Evolutionary conservation across 2,888 invertebrate genomes (phyloP).

Genomic region (Stenotaenia linearis): DNA sequence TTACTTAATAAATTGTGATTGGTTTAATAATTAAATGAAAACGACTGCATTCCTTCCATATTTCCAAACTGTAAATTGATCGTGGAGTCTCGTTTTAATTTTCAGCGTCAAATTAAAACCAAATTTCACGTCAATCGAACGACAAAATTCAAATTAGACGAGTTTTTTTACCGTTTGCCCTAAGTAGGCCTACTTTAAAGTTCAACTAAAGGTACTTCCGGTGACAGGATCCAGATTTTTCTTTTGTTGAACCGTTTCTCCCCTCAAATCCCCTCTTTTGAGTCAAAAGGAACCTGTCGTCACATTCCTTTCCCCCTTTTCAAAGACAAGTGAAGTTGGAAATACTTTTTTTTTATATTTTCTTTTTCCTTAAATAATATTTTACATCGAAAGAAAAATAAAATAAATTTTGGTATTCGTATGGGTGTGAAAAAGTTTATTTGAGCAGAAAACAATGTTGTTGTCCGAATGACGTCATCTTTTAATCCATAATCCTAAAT

Average conservation of each 20-base stretch:
- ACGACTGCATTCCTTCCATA: too few species aligned
- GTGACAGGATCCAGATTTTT: not conserved
- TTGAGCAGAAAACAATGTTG: not conserved
- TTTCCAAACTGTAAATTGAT: not conserved
- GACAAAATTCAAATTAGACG: too few species aligned
- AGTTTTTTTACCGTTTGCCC: too few species aligned
- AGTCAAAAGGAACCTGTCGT: not conserved
- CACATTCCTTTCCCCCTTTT: not conserved
- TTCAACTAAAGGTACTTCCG: not conserved
- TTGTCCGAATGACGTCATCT: constrained; percentile 55
- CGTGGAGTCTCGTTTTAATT: not conserved
- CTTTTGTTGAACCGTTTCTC: not conserved
- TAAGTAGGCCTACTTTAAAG: not conserved
- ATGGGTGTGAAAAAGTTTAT: not conserved
- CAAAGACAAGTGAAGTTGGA: not conserved
- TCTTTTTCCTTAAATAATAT: not conserved
- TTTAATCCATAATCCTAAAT: constrained; percentile 89
- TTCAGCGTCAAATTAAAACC: not conserved
- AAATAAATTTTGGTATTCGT: too few species aligned
- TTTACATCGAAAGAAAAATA: too few species aligned
- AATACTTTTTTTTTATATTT: not conserved
- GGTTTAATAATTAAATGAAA: not conserved
- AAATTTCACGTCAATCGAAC: not conserved
- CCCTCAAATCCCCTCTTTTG: not conserved
- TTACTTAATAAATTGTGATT: too few species aligned